Evolutionary conservation across 2,113 vertebrate species (phyloP).

Genomic region (Myotis brandtii): DNA sequence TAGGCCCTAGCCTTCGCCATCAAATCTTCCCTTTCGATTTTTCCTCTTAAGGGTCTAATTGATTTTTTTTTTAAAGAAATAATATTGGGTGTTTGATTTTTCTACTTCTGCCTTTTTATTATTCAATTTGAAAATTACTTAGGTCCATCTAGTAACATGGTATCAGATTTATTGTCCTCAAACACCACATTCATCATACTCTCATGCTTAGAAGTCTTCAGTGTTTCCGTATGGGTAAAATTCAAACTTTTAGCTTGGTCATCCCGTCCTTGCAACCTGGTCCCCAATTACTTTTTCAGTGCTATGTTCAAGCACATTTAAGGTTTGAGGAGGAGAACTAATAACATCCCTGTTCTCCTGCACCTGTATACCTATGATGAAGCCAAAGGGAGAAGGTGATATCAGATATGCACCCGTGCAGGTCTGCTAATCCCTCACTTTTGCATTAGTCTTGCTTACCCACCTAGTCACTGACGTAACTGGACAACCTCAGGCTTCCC

Average conservation of each 20-base stretch:
- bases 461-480: not conserved
- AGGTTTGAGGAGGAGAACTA: not conserved
- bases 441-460: not conserved
- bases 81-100: not conserved
- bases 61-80: not conserved
- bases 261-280: not conserved
- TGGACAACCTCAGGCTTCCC: not conserved
- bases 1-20: not conserved
- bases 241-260: not conserved
- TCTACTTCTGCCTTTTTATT: not conserved
- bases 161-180: not conserved
- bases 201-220: not conserved
- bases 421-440: not conserved
- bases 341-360: not conserved
- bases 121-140: conserved; percentile 35
- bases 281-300: not conserved
- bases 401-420: not conserved
- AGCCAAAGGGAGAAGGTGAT: not conserved
- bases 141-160: not conserved
- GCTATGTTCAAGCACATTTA: conserved; percentile 8
- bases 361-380: not conserved
- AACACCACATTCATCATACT: not conserved
- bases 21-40: not conserved
- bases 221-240: conserved; percentile 9
- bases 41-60: conserved; percentile 30